phyloP scores from a whole-genome alignment of 1,140 invertebrate genomes.

The Tetramorium simillimum region DNA sequence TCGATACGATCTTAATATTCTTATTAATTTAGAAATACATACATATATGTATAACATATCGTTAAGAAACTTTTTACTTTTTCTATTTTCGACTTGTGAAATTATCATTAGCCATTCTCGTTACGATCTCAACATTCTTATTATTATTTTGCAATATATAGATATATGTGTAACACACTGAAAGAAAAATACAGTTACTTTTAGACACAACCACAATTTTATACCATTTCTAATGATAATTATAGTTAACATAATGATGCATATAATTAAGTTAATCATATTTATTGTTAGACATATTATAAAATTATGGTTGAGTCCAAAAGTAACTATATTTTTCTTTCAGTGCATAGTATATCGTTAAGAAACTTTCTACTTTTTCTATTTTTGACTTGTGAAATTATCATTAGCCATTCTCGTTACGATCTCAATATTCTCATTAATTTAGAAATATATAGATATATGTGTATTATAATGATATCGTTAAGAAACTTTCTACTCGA shows the following conservation, averaged over 20 bases:
- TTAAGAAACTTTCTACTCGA: neutral
- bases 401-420: neutral
- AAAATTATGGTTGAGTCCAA: too few species aligned
- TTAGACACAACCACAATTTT: too few species aligned
- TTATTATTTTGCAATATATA: neutral
- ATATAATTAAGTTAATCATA: too few species aligned
- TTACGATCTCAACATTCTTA: neutral
- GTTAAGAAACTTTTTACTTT: neutral
- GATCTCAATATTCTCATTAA: neutral
- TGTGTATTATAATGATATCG: too few species aligned
- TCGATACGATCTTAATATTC: neutral
- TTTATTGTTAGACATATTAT: too few species aligned
- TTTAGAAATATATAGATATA: neutral
- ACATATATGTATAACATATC: too few species aligned
- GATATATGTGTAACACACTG: too few species aligned
- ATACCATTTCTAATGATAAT: too few species aligned
- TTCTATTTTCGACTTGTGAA: neutral
- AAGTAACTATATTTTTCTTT: too few species aligned
- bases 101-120: neutral
- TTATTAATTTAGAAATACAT: neutral
- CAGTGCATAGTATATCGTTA: too few species aligned
- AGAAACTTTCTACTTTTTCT: neutral
- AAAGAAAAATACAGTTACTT: too few species aligned
- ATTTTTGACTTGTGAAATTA: neutral
- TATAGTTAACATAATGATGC: too few species aligned